Evolutionary conservation across 2,888 invertebrate species (phyloP).

Genomic region (Drosophila paracracens): DNA sequence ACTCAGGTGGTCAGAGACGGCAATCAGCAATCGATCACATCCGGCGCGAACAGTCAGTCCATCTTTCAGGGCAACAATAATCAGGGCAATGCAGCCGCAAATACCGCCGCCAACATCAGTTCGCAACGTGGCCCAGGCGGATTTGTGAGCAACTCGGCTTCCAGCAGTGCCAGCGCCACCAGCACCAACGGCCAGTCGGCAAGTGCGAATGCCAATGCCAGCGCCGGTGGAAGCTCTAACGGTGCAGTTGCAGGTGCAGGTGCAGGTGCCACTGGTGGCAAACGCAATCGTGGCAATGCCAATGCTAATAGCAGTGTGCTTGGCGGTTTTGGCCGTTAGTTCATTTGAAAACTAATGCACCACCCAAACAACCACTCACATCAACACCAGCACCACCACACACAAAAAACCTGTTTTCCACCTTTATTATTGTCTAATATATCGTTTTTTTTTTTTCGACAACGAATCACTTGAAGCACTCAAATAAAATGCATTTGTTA

Average conservation of each 20-base stretch:
- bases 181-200: slow-evolving; percentile 70
- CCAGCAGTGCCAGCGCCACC: slow-evolving; percentile 76
- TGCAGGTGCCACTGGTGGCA: slow-evolving; percentile 28
- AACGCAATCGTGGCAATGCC: slow-evolving; percentile 42
- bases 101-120: slow-evolving; percentile 73
- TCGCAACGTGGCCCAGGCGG: slow-evolving; percentile 76
- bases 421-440: slow-evolving; percentile 6
- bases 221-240: slow-evolving; percentile 49
- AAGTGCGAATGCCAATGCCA: slow-evolving; percentile 70
- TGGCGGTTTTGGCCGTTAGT: slow-evolving; percentile 61
- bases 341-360: slow-evolving; percentile 1
- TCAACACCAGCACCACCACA: slow-evolving; percentile 6
- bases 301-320: slow-evolving; percentile 59
- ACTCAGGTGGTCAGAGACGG: slow-evolving; percentile 67
- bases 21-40: slow-evolving; percentile 65
- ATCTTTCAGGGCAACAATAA: slow-evolving; percentile 77
- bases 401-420: not conserved
- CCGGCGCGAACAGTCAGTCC: slow-evolving; percentile 82
- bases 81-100: slow-evolving; percentile 68
- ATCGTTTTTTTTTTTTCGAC: slow-evolving; percentile 18
- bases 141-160: slow-evolving; percentile 73
- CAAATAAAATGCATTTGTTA: slow-evolving; percentile 61
- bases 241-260: slow-evolving; percentile 45
- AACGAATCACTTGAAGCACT: slow-evolving; percentile 57
- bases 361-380: slow-evolving; percentile 8